Base-by-base conservation (phyloP, 2,888 invertebrate genomes). In the Clistopyga incitator region DNA sequence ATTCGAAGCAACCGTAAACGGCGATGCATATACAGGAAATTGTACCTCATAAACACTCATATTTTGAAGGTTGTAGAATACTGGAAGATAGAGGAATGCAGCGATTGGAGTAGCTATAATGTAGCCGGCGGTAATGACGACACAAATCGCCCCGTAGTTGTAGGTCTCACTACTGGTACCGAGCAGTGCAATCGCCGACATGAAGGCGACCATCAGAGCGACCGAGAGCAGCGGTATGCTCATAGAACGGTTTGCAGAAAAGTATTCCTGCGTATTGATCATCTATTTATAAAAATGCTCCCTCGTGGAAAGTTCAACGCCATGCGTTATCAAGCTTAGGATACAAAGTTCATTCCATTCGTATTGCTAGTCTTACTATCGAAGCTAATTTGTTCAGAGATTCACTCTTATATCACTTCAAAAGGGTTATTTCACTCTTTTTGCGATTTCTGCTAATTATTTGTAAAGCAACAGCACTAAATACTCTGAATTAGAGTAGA, bases 121-220 rank as follows among this genome's bases (percentile, higher is more conserved):
- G 88, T 97, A 97, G 0, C 97, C 95, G 68, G 97, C 86, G 91
- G 97, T 97, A 68, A 97, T 96, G 34, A 97, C 94, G 20, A 96
- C 94, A 92, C 98, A 97, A 90, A 96, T 96, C 85, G 97, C 96
- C 75, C 98, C 98, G 90, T 95, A 96, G 87, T 95, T 95, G 93
- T 98, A 98, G 91, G 96, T 97, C 93, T 98, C 98, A 65, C 97
- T 95, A 45, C 98, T 97, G 2, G 98, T 97, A 20, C 98, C 98
- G 18, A 98, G 94, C 45, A 98, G 92, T 0, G 98, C 97, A 78
- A 98, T 96, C 42, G 98, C 97, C 0, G 98, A 98, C 96, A 98
- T 97, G 92, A 98, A 98, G 56, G 97, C 97, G 20, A 98, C 98
- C 97, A 98, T 97, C 80, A 98, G 93, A 2, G 98, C 98, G 86